Evolutionary conservation across 1,140 invertebrate species (phyloP).

Genomic region (Homarus americanus): DNA sequence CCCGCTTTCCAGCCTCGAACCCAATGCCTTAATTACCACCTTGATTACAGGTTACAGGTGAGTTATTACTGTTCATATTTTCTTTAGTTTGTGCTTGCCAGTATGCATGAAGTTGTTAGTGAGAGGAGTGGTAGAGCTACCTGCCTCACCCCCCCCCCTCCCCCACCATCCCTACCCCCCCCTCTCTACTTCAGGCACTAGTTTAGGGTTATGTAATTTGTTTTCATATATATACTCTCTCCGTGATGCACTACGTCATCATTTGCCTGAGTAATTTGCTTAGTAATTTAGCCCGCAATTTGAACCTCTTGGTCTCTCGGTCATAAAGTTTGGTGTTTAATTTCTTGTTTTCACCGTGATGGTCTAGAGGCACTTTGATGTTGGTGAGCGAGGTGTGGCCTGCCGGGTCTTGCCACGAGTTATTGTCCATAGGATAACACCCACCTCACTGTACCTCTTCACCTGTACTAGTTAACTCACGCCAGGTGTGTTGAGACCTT

Average conservation of each 20-base stretch:
- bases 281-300: constrained; percentile 49
- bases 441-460: too few relatives aligned
- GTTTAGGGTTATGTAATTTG: not conserved
- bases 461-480: too few relatives aligned
- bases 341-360: not conserved
- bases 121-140: not conserved
- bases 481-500: too few relatives aligned
- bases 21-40: constrained; percentile 54
- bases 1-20: constrained; percentile 22
- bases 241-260: constrained; percentile 34
- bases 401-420: too few relatives aligned
- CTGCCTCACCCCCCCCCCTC: not conserved
- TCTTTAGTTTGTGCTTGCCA: constrained; percentile 42
- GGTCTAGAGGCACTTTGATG: not conserved
- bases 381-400: not conserved
- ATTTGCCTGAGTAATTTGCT: constrained; percentile 48
- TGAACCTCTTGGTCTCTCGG: constrained; percentile 38
- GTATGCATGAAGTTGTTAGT: constrained; percentile 51
- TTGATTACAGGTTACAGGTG: constrained; percentile 49
- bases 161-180: too few relatives aligned
- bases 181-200: not conserved
- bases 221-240: constrained; percentile 27
- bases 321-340: constrained; percentile 31
- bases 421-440: too few relatives aligned
- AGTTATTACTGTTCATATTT: constrained; percentile 56